Evolutionary conservation across 2,888 invertebrate species (phyloP).

Genomic region (Sesamia inferens): DNA sequence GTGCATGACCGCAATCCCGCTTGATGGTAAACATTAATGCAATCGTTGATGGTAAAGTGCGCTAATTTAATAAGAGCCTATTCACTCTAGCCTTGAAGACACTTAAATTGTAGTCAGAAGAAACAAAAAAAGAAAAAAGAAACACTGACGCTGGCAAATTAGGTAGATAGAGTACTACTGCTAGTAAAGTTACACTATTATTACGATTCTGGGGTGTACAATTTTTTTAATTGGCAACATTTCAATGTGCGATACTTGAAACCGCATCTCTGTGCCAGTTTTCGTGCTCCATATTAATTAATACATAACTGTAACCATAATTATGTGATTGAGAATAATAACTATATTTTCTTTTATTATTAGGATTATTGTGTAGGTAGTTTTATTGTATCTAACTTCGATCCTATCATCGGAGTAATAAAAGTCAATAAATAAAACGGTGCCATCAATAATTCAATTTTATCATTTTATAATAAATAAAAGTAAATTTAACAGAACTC

Average conservation of each 20-base stretch:
- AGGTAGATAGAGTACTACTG: neutral
- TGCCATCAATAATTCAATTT: neutral
- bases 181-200: neutral
- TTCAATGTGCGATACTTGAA: constrained; percentile 50
- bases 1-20: too few relatives aligned
- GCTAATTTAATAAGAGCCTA: too few relatives aligned
- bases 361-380: too few relatives aligned
- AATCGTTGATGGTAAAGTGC: too few relatives aligned
- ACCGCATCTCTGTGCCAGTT: constrained; percentile 46
- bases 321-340: too few relatives aligned
- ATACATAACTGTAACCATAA: constrained; percentile 29
- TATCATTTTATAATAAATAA: neutral
- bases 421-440: neutral
- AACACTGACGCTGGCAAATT: too few relatives aligned
- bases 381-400: neutral
- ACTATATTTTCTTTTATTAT: too few relatives aligned
- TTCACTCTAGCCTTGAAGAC: too few relatives aligned
- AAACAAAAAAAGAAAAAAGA: too few relatives aligned
- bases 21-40: too few relatives aligned
- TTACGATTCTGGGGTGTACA: constrained; percentile 38
- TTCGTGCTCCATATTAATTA: constrained; percentile 42
- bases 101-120: too few relatives aligned
- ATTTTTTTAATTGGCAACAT: constrained; percentile 58
- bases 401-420: neutral
- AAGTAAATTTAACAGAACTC: constrained; percentile 1